Evolutionary conservation across 64 coral and sea anemone species (phyloP), one percentile per base, ranked within the genome.

Genomic region (Montipora capricornis): DNA sequence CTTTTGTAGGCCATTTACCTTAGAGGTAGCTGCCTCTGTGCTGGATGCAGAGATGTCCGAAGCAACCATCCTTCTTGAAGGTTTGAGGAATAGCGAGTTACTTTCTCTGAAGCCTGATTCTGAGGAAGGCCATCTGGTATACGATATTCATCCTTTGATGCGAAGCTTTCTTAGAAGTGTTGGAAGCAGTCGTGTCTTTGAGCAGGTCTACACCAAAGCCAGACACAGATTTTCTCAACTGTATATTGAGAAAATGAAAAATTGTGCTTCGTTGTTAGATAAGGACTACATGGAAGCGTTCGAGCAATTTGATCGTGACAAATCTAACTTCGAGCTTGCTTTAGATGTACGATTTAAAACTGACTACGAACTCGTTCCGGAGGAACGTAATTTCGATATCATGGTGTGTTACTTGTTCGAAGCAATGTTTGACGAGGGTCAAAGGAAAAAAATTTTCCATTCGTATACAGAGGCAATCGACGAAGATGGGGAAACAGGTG

Each of bases 321-420:
- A 80, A 81, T 22, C 19, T 19, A 91, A 91, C 79, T 74, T 91
- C 45, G 70, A 91, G 19, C 68, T 91, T 48, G 64, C 89, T 20
- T 29, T 91, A 50, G 24, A 91, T 16, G 83, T 91, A 44, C 83
- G 78, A 57, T 45, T 91, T 24, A 81, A 91, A 11, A 73, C 22
- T 22, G 78, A 73, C 22, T 80, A 57, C 8, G 45, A 82, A 44
- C 80, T 81, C 5, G 53, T 82, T 49, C 71, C 89, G 51, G 20
- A 55, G 49, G 68, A 83, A 13, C 80, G 74, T 55, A 60, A 17
- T 44, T 64, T 74, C 15, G 58, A 49, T 73, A 6, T 68, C 49
- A 73, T 82, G 11, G 17, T 91, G 13, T 79, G n/a, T 53, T 80
- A 82, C 55, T 48, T 91, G 7, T 81, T 82, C 12, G 49, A 81